phyloP scores from a whole-genome alignment of 2,888 invertebrate genomes.

The Diaperis boleti region DNA sequence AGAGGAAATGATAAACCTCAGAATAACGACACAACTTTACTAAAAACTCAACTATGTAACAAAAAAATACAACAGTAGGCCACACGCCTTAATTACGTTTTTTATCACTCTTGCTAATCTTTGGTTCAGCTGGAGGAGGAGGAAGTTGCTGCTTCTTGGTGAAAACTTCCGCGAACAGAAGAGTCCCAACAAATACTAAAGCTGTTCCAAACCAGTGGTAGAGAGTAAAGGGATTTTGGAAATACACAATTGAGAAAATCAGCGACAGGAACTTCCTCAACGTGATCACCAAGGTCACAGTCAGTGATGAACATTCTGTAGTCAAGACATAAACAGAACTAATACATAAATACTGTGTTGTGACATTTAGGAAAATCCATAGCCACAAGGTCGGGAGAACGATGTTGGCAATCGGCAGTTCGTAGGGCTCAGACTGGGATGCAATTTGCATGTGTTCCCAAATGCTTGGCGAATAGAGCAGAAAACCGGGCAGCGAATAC shows the following conservation, averaged over 20 bases:
- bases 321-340: slow-evolving; percentile 95
- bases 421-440: slow-evolving; percentile 72
- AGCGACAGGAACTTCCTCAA: slow-evolving; percentile 95
- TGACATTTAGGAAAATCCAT: slow-evolving; percentile 83
- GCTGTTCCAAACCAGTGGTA: slow-evolving; percentile 93
- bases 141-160: slow-evolving; percentile 36
- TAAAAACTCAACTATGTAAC: slow-evolving; percentile 8
- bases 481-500: slow-evolving; percentile 90
- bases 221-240: slow-evolving; percentile 92
- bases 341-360: slow-evolving; percentile 95
- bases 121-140: neutral
- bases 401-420: slow-evolving; percentile 73
- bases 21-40: slow-evolving; percentile 1
- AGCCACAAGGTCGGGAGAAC: slow-evolving; percentile 80
- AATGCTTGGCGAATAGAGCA: slow-evolving; percentile 83
- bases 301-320: slow-evolving; percentile 92
- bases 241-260: slow-evolving; percentile 95
- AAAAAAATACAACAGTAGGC: neutral
- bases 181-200: slow-evolving; percentile 92
- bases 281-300: slow-evolving; percentile 96
- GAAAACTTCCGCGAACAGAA: slow-evolving; percentile 87
- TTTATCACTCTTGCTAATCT: neutral
- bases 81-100: slow-evolving; percentile 7
- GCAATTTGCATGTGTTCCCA: slow-evolving; percentile 81
- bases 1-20: too few species aligned